Evolutionary conservation across 2,888 invertebrate species (phyloP), one percentile per base, ranked within the genome.

Genomic region (Rotaria sp.): DNA sequence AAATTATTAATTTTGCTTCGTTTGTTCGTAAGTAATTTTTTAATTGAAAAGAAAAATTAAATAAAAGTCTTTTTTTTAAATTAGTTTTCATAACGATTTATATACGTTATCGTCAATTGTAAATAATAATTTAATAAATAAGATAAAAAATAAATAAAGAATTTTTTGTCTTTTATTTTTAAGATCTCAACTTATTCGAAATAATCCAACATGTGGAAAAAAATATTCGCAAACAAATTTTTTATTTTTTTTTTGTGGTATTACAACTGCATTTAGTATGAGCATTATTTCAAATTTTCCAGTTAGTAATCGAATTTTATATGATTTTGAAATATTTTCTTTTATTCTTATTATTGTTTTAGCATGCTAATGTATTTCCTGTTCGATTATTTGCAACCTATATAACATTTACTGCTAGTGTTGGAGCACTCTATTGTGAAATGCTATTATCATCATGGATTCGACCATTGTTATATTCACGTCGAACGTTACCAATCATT

Each of bases 341-440:
- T 45, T 35, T 11, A 41, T 45, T 80, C 1, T 45, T 45, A 80
- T 80, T 80, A 7, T 67, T 30, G 0, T 67, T 80, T 10, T 80
- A 80, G 80, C 80, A 80, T 80, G n/a, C 80, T 45, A 80, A 80
- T 80, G 80, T 80, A 45, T 80, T 45, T 80, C 41, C 41, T 80
- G 45, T 80, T 45, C 80, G 80, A 80, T 45, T 80, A 35, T 41
- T 45, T 45, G 80, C 45, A 8, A 45, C 45, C 11, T 80, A 45
- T 80, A 45, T 80, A 80, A 80, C 45, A 45, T 80, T 45, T 45
- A 15, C 45, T 45, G 41, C 80, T 24, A 45, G 45, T 45, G 45
- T 80, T 26, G 41, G 45, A 13, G 26, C 45, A 45, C 80, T 80
- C 45, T 80, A 45, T 45, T 80, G 80, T 80, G 80, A 80, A 80